phyloP scores from a whole-genome alignment of 1,140 invertebrate genomes.

The Drosophila pectinifera region DNA sequence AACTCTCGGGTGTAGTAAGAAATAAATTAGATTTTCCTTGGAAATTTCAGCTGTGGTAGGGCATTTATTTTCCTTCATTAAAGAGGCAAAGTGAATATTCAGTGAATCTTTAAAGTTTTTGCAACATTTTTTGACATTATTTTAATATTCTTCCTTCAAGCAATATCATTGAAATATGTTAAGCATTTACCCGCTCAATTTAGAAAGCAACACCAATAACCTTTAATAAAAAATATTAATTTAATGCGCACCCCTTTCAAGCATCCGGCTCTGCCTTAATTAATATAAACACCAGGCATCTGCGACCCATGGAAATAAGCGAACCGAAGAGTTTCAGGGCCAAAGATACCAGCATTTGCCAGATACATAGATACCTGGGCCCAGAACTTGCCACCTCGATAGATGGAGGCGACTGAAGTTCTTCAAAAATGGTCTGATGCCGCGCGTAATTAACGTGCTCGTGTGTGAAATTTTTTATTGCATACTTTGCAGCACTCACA shows the following conservation, averaged over 20 bases:
- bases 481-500: conserved; percentile 68
- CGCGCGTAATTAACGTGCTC: conserved; percentile 71
- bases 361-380: conserved; percentile 7
- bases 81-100: not conserved
- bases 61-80: no score
- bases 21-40: conserved; percentile 5
- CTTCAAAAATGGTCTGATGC: conserved; percentile 41
- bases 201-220: conserved; percentile 10
- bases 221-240: conserved; percentile 8
- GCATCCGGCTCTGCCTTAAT: not conserved
- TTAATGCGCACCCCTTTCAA: not conserved
- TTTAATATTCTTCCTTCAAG: no score
- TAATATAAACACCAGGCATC: conserved; percentile 3
- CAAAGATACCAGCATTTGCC: not conserved
- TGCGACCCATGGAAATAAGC: conserved; percentile 4
- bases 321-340: conserved; percentile 4
- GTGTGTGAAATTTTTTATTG: conserved; percentile 81
- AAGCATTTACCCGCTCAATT: not conserved
- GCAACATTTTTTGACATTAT: not conserved
- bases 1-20: conserved; percentile 1
- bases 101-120: not conserved
- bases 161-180: no score
- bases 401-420: conserved; percentile 19
- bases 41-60: not conserved
- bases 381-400: conserved; percentile 2